These are phyloP conservation scores for Lophochroa leadbeateri DNA, from an alignment of 2,113 vertebrate genomes.

Conservation along the genomic window DNA sequence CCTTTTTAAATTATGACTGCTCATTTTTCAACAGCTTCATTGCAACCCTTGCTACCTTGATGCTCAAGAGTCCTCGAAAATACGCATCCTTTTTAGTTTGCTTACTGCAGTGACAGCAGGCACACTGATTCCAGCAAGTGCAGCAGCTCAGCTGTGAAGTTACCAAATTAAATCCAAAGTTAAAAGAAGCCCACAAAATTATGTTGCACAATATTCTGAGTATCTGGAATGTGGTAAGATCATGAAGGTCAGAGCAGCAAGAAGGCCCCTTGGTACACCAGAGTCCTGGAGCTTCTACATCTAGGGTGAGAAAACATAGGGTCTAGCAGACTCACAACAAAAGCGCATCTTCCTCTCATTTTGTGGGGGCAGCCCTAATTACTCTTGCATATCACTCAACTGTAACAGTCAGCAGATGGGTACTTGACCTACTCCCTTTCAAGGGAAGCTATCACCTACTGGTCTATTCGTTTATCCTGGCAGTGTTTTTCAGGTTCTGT, in stretches of 20 bases:
- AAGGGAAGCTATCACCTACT: neutral
- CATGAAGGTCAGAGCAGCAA: fast-evolving
- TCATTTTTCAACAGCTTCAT: neutral
- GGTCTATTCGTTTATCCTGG: neutral
- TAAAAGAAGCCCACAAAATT: neutral
- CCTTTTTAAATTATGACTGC: neutral
- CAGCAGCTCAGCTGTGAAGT: neutral
- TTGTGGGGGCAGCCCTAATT: neutral
- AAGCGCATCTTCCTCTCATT: neutral
- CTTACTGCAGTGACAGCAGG: neutral
- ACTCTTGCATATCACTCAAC: neutral
- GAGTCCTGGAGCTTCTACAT: neutral
- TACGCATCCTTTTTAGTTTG: neutral
- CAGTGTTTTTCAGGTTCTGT: neutral
- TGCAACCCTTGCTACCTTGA: neutral
- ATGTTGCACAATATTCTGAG: fast-evolving
- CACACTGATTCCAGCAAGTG: neutral
- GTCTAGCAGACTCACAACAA: neutral
- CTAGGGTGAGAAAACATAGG: neutral
- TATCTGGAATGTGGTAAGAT: neutral
- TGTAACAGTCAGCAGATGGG: neutral
- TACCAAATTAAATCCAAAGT: neutral
- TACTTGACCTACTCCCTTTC: neutral
- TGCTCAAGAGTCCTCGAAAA: neutral
- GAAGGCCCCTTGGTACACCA: neutral